phyloP scores from a whole-genome alignment of 2,888 invertebrate genomes.

The Aleiodes testaceus region DNA sequence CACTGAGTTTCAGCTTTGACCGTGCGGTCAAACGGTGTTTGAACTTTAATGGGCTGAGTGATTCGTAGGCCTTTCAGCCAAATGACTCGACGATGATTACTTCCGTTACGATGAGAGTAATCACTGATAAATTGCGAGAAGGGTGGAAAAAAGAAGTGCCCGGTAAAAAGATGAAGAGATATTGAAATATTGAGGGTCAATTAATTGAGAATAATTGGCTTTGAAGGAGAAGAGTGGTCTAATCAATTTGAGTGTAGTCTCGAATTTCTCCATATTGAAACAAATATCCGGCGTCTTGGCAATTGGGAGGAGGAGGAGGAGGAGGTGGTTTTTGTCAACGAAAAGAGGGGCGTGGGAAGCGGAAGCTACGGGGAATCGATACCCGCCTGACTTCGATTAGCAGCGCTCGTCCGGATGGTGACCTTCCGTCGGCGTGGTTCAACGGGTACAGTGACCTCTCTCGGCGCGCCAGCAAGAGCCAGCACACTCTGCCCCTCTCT shows the following conservation, averaged over 20 bases:
- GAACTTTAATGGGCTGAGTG: constrained; percentile 50
- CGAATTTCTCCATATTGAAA: constrained; percentile 2
- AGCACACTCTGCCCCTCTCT: constrained; percentile 10
- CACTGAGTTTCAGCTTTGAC: constrained; percentile 53
- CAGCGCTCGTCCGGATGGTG: constrained; percentile 43
- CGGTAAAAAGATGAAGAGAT: not conserved
- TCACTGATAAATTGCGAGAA: not conserved
- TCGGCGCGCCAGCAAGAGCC: constrained; percentile 26
- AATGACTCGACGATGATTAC: constrained; percentile 17
- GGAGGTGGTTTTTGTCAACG: constrained; percentile 34
- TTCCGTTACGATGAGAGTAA: not conserved
- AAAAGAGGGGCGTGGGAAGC: constrained; percentile 45
- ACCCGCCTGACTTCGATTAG: constrained; percentile 44
- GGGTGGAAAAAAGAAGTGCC: too few species aligned
- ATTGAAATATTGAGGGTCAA: too few species aligned
- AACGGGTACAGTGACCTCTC: constrained; percentile 46
- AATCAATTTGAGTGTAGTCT: too few species aligned
- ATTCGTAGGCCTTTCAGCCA: not conserved
- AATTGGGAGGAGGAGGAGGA: not conserved
- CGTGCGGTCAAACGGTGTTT: constrained; percentile 66
- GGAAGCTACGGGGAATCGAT: constrained; percentile 45
- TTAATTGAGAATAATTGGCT: too few species aligned
- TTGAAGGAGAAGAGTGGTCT: too few species aligned
- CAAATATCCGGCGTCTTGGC: constrained; percentile 39
- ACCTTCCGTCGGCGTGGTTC: constrained; percentile 43